These are phyloP conservation scores for Troides helena DNA, from an alignment of 2,888 invertebrate genomes.

Conservation along the genomic window DNA sequence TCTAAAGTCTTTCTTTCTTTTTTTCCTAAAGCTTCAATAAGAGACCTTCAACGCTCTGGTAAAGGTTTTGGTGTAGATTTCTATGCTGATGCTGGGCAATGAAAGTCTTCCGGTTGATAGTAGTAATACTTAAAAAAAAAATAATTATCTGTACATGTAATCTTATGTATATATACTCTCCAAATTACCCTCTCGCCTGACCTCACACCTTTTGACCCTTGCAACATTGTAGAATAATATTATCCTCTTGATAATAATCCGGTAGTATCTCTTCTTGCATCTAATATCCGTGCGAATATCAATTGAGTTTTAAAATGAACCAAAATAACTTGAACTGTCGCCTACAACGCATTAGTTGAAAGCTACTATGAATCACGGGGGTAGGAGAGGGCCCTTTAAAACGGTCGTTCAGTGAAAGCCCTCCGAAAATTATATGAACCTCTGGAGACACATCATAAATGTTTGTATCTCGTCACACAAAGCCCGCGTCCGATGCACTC, in stretches of 20 bases:
- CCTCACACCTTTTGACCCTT: constrained; percentile 43
- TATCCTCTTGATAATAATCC: constrained; percentile 47
- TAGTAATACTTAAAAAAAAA: too few species aligned
- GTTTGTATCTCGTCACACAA: constrained; percentile 60
- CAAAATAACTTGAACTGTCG: constrained; percentile 28
- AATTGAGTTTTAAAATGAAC: constrained; percentile 24
- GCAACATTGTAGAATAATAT: constrained; percentile 46
- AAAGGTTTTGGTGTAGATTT: too few species aligned
- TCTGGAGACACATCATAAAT: constrained; percentile 60
- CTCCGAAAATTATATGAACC: constrained; percentile 47
- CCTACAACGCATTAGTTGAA: constrained; percentile 20
- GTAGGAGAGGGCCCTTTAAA: constrained; percentile 38
- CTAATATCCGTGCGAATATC: constrained; percentile 66
- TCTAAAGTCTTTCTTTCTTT: too few species aligned
- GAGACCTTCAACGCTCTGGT: too few species aligned
- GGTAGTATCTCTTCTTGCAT: constrained; percentile 45
- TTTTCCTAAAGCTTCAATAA: too few species aligned
- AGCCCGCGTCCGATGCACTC: constrained; percentile 48
- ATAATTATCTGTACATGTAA: background rate
- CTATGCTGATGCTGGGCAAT: too few species aligned
- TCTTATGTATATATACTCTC: background rate
- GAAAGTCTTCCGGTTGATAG: too few species aligned
- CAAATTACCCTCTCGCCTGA: background rate
- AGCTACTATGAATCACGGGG: constrained; percentile 14
- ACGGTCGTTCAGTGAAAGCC: constrained; percentile 36